phyloP scores from a whole-genome alignment of 2,113 vertebrate genomes.

The Proteles cristata region DNA sequence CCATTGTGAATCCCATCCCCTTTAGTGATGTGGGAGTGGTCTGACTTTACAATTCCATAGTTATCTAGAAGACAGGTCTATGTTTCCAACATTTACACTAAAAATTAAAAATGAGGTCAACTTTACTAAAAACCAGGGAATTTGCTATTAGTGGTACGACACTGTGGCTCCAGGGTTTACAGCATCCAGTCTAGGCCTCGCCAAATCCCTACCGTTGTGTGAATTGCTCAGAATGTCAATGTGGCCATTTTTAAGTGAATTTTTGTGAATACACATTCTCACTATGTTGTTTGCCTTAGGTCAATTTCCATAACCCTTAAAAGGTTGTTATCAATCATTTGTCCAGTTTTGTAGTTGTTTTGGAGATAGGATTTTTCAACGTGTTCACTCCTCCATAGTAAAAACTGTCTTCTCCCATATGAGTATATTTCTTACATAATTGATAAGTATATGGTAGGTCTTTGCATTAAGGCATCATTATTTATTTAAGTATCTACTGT shows the following conservation, averaged over 20 bases:
- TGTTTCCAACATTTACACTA: background rate
- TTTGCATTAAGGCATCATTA: background rate
- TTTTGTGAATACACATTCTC: slow-evolving; percentile 7
- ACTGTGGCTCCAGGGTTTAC: background rate
- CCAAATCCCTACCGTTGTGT: background rate
- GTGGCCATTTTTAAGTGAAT: background rate
- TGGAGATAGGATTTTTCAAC: background rate
- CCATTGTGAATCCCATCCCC: background rate
- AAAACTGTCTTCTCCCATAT: background rate
- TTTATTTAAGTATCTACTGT: background rate
- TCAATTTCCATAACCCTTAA: slow-evolving; percentile 31
- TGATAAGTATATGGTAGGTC: background rate
- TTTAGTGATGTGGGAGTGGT: background rate
- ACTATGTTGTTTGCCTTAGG: background rate
- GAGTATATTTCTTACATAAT: slow-evolving; percentile 27
- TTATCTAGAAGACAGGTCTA: background rate
- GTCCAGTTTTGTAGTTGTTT: background rate
- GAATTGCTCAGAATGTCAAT: background rate
- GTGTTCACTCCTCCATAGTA: background rate
- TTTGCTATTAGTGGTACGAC: background rate
- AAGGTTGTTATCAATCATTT: background rate
- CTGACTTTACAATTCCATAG: background rate
- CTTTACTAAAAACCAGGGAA: background rate
- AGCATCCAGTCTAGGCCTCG: background rate
- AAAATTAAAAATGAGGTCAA: background rate